Base-by-base conservation (phyloP, 1,140 invertebrate species). In the Zaprionus kolodkinae region DNA sequence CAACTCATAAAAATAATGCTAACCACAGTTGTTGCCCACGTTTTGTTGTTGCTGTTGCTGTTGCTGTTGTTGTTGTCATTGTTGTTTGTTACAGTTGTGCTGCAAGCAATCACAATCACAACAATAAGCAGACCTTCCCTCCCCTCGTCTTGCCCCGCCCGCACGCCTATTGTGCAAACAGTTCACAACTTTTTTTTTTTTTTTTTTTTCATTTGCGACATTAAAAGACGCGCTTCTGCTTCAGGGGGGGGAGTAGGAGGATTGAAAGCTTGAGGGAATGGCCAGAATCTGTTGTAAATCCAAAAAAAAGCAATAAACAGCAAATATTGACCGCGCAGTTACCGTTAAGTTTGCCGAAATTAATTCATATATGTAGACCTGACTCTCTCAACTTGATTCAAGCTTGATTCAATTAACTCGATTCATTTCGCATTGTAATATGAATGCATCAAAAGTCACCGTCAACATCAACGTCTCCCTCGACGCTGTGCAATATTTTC, bases 1-100 rank as follows among this genome's bases (percentile, higher is more conserved):
- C 78, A 76, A 81, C 82, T 84, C 81, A 86, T 86, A 69, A 62
- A 73, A 81, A 78, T 75, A 86, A 84, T 76, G 70, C 74, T 86
- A 73, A 69, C 77, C 81, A 50, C 70, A 84, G 81, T 76, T 84
- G 64, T 48, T 74, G 54, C 40, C 40, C 40, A 43, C 40, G 15
- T 45, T 15, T 63, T 69, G n/a, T n/a, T n/a, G n/a, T n/a, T n/a
- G n/a, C n/a, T 21, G 21, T 21, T 21, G 21, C 2, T 21, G 21
- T 21, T 21, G 50, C 55, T 74, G 62, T 66, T 61, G 79, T 66
- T 77, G 69, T 40, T 82, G 78, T 83, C 69, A 61, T 67, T 66
- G 61, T 76, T 80, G 72, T 81, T 84, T 84, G 72, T 76, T 84
- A 71, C 55, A 84, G 72, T 83, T 79, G 67, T 71, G 71, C 60